A percentile compares a stretch with the other conserved stretches of the same genome.
phyloP scores from a whole-genome alignment of 1,140 invertebrate species.

The Nixonia krombeini region DNA sequence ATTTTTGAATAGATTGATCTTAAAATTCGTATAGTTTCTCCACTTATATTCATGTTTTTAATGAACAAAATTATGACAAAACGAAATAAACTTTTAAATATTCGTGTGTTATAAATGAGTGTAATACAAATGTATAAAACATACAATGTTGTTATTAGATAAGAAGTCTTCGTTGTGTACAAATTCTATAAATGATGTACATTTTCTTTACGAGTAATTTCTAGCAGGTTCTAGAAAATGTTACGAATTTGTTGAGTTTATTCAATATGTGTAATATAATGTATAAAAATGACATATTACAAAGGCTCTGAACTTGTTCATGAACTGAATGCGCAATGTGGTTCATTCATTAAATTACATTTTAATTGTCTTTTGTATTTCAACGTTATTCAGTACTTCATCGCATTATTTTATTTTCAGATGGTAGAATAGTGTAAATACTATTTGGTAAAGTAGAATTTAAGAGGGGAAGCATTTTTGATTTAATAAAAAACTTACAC shows the following conservation, averaged over 20 bases:
- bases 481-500: background rate
- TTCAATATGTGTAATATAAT: constrained; percentile 5
- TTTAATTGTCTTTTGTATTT: no score
- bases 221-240: no score
- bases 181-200: background rate
- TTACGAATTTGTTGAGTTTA: background rate
- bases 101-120: background rate
- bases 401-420: background rate
- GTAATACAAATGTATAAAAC: no score
- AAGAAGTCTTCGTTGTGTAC: background rate
- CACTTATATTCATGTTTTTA: no score
- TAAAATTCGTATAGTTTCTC: no score
- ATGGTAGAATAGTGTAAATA: background rate
- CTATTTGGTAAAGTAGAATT: background rate
- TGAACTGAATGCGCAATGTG: no score
- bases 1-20: no score
- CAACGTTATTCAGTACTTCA: background rate
- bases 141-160: no score
- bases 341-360: no score
- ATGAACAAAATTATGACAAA: no score
- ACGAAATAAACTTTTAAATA: no score
- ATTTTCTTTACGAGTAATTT: no score
- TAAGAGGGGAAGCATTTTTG: background rate
- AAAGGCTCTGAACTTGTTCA: constrained; percentile 21
- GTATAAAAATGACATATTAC: constrained; percentile 11